Conservation (phyloP, 2,888 invertebrate genomes). For the Bibio marci region DNA sequence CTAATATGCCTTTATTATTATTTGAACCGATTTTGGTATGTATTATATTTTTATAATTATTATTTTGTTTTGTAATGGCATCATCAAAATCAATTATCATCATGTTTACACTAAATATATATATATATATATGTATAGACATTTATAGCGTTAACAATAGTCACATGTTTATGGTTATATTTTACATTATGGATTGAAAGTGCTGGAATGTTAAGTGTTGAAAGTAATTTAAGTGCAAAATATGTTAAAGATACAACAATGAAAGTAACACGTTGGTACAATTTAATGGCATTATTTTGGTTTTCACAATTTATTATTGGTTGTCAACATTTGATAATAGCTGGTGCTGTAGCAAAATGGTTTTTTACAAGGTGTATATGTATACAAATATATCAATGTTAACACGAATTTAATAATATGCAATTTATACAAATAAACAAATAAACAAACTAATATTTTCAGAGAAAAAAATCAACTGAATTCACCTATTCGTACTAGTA, state of each 20-base stretch:
- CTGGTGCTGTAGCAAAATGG: conserved; percentile 46
- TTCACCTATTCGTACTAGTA: conserved; percentile 31
- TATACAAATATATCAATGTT: conserved; percentile 1
- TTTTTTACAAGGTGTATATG: conserved; percentile 41
- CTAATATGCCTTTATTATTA: conserved; percentile 40
- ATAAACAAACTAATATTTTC: too few species aligned
- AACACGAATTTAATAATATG: not conserved
- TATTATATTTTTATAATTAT: conserved; percentile 6
- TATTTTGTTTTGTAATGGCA: not conserved
- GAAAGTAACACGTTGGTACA: conserved; percentile 31
- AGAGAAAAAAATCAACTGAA: conserved; percentile 31
- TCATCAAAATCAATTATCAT: not conserved
- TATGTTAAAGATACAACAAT: conserved; percentile 12
- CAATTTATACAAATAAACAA: not conserved
- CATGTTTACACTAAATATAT: not conserved
- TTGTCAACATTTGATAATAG: conserved; percentile 49
- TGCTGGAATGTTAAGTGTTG: conserved; percentile 31
- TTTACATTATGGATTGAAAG: conserved; percentile 44
- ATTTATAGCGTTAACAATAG: conserved; percentile 33
- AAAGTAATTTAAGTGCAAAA: conserved; percentile 16
- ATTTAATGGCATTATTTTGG: conserved; percentile 45
- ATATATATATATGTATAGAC: conserved; percentile 27
- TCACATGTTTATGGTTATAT: conserved; percentile 38
- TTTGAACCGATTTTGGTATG: conserved; percentile 42
- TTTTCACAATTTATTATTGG: conserved; percentile 45